Conservation (phyloP, 1,140 invertebrate genomes). For the Microvelia longipes region DNA sequence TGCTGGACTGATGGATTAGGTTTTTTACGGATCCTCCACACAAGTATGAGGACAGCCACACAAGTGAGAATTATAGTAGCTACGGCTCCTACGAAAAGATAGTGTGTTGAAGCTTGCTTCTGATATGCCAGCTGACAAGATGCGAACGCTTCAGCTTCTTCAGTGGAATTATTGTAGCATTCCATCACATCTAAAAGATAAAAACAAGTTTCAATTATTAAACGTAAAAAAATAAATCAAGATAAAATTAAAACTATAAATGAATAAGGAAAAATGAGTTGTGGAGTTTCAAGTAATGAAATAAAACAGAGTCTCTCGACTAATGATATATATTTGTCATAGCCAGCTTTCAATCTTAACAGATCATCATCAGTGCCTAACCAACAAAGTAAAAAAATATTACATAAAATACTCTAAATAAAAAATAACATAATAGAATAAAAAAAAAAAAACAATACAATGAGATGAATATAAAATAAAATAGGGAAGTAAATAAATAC, state of each 20-base stretch:
- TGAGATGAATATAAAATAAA: no score
- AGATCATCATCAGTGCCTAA: no score
- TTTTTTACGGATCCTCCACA: constrained; percentile 8
- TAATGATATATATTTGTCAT: no score
- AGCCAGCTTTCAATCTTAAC: no score
- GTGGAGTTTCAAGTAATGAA: no score
- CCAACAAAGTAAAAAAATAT: no score
- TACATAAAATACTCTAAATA: no score
- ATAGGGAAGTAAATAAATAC: no score
- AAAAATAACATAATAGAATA: no score
- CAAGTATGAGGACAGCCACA: constrained; percentile 3
- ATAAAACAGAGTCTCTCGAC: no score
- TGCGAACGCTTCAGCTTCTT: neutral
- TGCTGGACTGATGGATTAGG: neutral
- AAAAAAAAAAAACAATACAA: no score
- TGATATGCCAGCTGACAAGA: constrained; percentile 9
- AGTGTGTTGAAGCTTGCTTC: constrained; percentile 1
- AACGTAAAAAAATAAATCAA: neutral
- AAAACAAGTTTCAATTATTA: neutral
- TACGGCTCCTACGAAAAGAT: neutral
- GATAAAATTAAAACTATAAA: neutral
- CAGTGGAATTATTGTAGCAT: constrained; percentile 6
- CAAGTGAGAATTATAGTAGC: constrained; percentile 1
- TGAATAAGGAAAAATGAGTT: no score
- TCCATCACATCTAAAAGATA: constrained; percentile 6